Conservation (phyloP, 2,797 vertebrate genomes). For the Borostomias antarcticus region DNA sequence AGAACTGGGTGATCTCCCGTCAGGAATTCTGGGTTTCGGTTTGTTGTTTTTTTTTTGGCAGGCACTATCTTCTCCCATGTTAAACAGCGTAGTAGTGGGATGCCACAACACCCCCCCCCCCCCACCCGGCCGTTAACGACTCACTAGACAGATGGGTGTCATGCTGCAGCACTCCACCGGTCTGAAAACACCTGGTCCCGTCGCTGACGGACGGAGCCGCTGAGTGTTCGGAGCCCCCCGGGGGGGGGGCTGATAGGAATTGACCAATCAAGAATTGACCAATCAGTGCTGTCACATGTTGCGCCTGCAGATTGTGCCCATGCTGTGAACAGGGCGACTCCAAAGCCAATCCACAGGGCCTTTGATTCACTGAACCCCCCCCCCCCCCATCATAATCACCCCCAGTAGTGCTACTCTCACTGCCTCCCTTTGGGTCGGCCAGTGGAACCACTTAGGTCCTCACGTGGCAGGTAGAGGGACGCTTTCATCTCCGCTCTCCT, state of each 20-base stretch:
- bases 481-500: conserved; percentile 52
- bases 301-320: conserved; percentile 68
- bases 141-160: no score
- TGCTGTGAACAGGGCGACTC: conserved; percentile 45
- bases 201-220: conserved; percentile 59
- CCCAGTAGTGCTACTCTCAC: conserved; percentile 36
- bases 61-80: no score
- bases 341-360: conserved; percentile 38
- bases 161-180: background rate
- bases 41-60: background rate
- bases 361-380: conserved; percentile 37
- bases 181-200: conserved; percentile 39
- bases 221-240: conserved; percentile 62
- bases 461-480: conserved; percentile 47
- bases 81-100: no score
- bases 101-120: background rate
- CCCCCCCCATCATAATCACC: conserved; percentile 7
- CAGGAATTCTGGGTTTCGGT: background rate
- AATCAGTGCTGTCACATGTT: conserved; percentile 58
- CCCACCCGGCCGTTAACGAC: background rate
- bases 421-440: conserved; percentile 8
- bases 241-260: conserved; percentile 67
- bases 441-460: conserved; percentile 44
- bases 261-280: no score
- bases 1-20: background rate